Evolutionary conservation across 2,888 invertebrate genomes (phyloP), one percentile per base, ranked within the genome.

Genomic region (Meiosimyza platycephala): DNA sequence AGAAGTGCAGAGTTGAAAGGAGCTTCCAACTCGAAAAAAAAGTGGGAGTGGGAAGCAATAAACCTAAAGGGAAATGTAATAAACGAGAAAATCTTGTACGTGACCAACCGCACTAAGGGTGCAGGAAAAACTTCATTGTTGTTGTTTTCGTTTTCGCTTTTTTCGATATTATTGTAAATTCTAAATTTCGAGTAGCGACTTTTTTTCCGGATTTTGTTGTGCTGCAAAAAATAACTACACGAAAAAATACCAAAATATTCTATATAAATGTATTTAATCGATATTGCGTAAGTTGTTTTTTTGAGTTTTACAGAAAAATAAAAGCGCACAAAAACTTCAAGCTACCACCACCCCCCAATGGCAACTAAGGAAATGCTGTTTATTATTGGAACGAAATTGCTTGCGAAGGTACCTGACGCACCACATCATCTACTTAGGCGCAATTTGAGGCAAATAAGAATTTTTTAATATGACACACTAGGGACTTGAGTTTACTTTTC

Each of bases 41-140:
- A 62, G 16, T 22, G 48, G 66, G 55, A 78, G 77, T 80, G 78
- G 79, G 79, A 81, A 83, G 84, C 84, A 83, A 84, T 84, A 84
- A 85, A 85, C 84, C 84, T 81, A 83, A 84, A 83, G 79, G 82
- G 83, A 85, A 84, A 84, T 83, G 84, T 85, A 84, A 85, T 84
- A 84, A 84, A 85, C 80, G 85, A 84, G 82, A 79, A 85, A 84
- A 85, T 85, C 84, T 84, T 81, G 84, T 84, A 84, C 84, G 84
- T 84, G 84, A 84, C 85, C 85, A 83, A 84, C 85, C 85, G 80
- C 82, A 84, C 80, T 80, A 79, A 80, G 81, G 79, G 74, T 69
- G 72, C 67, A 70, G 40, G 9, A 40, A 40, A 72, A 72, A 73
- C 55, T 71, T 73, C 75, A 75, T 72, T 70, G 76, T 73, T 75